Percentiles rank a stretch among this genome's conserved stretches.
Conservation (phyloP, 2,888 invertebrate genomes). For the Xanthorhoe designata region DNA sequence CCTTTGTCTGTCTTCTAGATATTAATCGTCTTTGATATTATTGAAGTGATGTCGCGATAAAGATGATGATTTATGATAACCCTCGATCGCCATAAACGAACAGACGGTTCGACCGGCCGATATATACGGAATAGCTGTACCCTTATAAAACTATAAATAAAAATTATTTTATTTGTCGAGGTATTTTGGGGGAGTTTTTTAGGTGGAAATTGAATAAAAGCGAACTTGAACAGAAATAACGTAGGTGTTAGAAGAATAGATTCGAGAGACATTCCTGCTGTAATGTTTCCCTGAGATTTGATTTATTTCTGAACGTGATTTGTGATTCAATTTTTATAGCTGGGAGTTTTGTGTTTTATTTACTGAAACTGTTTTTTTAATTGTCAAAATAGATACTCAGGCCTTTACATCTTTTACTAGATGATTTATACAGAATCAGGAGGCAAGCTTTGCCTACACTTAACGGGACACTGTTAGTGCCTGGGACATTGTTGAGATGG, state of each 20-base stretch:
- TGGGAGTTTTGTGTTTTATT: not conserved
- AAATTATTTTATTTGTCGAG: slow-evolving; percentile 36
- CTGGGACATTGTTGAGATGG: too few relatives aligned
- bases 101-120: slow-evolving; percentile 40
- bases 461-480: too few relatives aligned
- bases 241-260: not conserved
- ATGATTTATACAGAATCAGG: too few relatives aligned
- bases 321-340: not conserved
- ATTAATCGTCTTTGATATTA: too few relatives aligned
- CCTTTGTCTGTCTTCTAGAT: too few relatives aligned
- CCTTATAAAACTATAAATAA: slow-evolving; percentile 45
- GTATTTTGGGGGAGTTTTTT: slow-evolving; percentile 15
- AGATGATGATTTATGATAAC: slow-evolving; percentile 59
- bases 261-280: not conserved
- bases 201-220: slow-evolving; percentile 24
- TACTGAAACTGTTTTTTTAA: not conserved
- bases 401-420: too few relatives aligned
- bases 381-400: too few relatives aligned
- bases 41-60: slow-evolving; percentile 45
- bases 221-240: slow-evolving; percentile 10
- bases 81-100: slow-evolving; percentile 52
- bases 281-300: not conserved
- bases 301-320: not conserved
- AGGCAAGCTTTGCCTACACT: too few relatives aligned
- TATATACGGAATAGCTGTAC: slow-evolving; percentile 43